Evolutionary conservation across 2,113 vertebrate genomes (phyloP).

Genomic region (Microtus richardsoni): DNA sequence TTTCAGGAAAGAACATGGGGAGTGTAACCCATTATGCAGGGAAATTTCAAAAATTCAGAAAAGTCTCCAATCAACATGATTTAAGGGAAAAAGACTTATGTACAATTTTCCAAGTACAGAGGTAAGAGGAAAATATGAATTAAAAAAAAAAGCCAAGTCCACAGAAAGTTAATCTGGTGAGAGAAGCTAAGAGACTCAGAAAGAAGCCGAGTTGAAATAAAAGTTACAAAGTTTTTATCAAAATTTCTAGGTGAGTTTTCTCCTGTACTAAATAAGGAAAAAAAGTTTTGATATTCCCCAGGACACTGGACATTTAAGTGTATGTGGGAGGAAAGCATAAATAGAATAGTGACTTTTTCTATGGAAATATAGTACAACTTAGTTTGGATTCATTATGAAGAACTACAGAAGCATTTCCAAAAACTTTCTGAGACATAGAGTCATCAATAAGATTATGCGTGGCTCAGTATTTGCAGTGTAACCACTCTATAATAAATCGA

Average conservation of each 20-base stretch:
- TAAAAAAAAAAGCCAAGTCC: background rate
- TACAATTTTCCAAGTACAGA: background rate
- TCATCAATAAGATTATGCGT: conserved; percentile 29
- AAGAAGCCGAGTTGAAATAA: conserved; percentile 37
- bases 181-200: background rate
- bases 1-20: background rate
- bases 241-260: conserved; percentile 43
- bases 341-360: conserved; percentile 74
- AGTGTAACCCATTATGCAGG: background rate
- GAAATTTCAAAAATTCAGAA: conserved; percentile 44
- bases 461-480: background rate
- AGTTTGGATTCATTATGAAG: conserved; percentile 51
- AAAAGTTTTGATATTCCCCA: conserved; percentile 2
- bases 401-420: background rate
- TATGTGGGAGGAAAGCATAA: conserved; percentile 56
- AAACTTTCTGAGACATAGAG: background rate
- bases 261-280: conserved; percentile 26
- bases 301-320: conserved; percentile 61
- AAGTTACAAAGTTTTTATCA: background rate
- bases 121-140: background rate
- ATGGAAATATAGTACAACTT: background rate
- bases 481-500: background rate
- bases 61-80: background rate
- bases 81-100: background rate
- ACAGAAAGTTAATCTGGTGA: background rate